Percentiles rank a stretch among this genome's conserved stretches.
Evolutionary conservation across 2,113 vertebrate genomes (phyloP).

Genomic region (Serilophus lunatus): DNA sequence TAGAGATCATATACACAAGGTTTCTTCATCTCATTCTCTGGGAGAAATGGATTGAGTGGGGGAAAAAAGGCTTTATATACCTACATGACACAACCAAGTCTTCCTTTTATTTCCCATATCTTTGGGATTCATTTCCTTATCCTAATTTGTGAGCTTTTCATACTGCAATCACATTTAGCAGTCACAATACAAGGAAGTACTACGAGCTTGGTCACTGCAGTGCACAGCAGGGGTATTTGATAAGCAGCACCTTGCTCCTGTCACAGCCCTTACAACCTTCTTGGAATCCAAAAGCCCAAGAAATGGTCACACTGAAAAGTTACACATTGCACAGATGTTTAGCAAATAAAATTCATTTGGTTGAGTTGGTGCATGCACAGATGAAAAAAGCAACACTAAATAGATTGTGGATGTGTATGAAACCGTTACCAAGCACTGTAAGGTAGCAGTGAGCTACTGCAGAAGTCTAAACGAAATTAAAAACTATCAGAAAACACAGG

Average conservation of each 20-base stretch:
- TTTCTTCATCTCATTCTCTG: not conserved
- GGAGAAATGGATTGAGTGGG: not conserved
- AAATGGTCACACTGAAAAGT: not conserved
- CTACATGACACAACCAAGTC: not conserved
- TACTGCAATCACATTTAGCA: not conserved
- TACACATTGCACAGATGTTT: accelerated
- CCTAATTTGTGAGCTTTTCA: not conserved
- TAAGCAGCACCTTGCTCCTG: not conserved
- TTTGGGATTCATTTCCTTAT: not conserved
- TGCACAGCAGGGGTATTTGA: not conserved
- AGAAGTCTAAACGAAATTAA: not conserved
- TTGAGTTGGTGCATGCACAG: not conserved
- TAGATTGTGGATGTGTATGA: not conserved
- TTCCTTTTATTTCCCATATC: not conserved
- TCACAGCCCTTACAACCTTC: not conserved
- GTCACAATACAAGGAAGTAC: not conserved
- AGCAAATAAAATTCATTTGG: not conserved
- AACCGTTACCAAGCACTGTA: not conserved
- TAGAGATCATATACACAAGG: not conserved
- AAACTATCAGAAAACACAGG: not conserved
- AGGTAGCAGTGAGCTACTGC: not conserved
- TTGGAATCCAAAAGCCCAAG: not conserved
- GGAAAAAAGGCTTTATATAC: not conserved
- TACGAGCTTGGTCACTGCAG: not conserved
- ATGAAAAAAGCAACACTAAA: not conserved